phyloP scores from a whole-genome alignment of 2,888 invertebrate species.

The Deroplatys truncata region DNA sequence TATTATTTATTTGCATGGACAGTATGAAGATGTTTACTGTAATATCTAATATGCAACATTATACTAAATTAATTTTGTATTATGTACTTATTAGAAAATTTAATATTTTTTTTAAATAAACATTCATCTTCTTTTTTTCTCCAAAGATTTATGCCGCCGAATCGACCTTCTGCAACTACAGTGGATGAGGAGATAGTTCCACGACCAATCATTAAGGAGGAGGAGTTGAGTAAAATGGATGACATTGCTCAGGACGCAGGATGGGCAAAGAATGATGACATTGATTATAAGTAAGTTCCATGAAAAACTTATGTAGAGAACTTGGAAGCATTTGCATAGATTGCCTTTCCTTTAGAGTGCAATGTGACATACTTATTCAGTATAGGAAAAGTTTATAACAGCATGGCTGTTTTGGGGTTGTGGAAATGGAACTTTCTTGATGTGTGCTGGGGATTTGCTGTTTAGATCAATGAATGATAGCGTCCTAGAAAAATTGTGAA shows the following conservation, averaged over 20 bases:
- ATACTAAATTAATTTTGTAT: too few relatives aligned
- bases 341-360: too few relatives aligned
- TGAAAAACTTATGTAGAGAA: not conserved
- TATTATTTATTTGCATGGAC: too few relatives aligned
- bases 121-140: not conserved
- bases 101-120: not conserved
- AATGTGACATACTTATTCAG: too few relatives aligned
- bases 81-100: not conserved
- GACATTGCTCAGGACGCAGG: slow-evolving; percentile 85
- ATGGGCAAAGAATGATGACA: slow-evolving; percentile 90
- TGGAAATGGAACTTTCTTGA: too few relatives aligned
- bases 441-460: too few relatives aligned
- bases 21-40: too few relatives aligned
- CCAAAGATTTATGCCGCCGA: slow-evolving; percentile 19
- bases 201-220: slow-evolving; percentile 87
- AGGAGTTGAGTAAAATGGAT: slow-evolving; percentile 88
- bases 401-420: too few relatives aligned
- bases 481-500: too few relatives aligned
- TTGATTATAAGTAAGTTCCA: slow-evolving; percentile 77
- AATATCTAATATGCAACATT: too few relatives aligned
- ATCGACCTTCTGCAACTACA: slow-evolving; percentile 15
- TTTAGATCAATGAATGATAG: too few relatives aligned
- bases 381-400: not conserved
- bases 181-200: slow-evolving; percentile 54
- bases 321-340: not conserved